Evolutionary conservation across 2,797 vertebrate genomes (phyloP).

Genomic region (Typhlichthys subterraneus): DNA sequence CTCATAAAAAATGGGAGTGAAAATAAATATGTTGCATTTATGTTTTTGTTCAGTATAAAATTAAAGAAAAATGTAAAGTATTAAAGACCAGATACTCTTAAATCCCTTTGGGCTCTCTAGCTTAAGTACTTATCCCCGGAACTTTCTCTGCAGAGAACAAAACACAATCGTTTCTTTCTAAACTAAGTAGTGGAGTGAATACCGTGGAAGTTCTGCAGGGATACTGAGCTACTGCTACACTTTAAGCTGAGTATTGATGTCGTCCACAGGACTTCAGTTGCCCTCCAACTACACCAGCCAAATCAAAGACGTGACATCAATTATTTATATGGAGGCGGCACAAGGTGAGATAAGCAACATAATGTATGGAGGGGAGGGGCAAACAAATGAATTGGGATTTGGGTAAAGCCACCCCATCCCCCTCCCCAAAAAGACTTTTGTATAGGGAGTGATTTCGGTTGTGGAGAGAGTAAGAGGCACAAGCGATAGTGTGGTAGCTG

Average conservation of each 20-base stretch:
- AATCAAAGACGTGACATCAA: slow-evolving; percentile 64
- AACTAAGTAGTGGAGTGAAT: slow-evolving; percentile 54
- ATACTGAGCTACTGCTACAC: slow-evolving; percentile 38
- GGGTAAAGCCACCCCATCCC: background rate
- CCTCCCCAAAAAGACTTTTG: too few relatives aligned
- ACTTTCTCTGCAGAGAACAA: slow-evolving; percentile 7
- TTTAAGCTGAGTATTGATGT: slow-evolving; percentile 61
- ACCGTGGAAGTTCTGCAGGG: slow-evolving; percentile 29
- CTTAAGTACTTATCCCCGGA: slow-evolving; percentile 25
- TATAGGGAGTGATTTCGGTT: slow-evolving; percentile 8
- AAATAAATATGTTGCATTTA: too few relatives aligned
- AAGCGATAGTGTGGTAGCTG: slow-evolving; percentile 12
- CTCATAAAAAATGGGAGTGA: too few relatives aligned
- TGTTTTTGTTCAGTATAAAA: background rate
- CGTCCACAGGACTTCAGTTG: slow-evolving; percentile 60
- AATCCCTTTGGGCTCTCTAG: slow-evolving; percentile 21
- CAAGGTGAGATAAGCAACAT: slow-evolving; percentile 46
- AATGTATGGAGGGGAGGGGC: slow-evolving; percentile 10
- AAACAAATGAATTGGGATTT: slow-evolving; percentile 21
- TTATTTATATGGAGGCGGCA: slow-evolving; percentile 66
- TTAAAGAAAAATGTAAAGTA: slow-evolving; percentile 9
- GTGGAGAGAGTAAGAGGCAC: slow-evolving; percentile 13
- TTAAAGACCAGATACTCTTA: background rate
- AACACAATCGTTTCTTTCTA: slow-evolving; percentile 20
- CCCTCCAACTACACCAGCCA: slow-evolving; percentile 66